A percentile compares a stretch with the other conserved stretches of the same genome.
Conservation (phyloP, 92 coral and sea anemone species). For the Porites lobata region DNA sequence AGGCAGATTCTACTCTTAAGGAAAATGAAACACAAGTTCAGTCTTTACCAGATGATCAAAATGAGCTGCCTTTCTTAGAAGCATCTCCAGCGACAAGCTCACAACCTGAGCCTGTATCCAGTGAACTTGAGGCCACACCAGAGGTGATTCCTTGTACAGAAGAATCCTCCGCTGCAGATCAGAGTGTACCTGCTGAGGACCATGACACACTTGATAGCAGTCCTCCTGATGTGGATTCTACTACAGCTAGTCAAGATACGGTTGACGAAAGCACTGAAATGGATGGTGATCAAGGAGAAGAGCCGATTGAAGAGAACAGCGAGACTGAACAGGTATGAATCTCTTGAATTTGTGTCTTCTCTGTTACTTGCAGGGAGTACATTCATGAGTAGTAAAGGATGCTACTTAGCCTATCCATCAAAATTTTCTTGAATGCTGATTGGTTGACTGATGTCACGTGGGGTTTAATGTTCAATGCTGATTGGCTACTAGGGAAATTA, state of each 20-base stretch:
- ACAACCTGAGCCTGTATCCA: neutral
- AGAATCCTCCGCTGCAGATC: neutral
- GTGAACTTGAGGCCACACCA: neutral
- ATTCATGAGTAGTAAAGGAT: no score
- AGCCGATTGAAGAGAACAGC: neutral
- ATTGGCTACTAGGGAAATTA: no score
- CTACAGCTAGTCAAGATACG: neutral
- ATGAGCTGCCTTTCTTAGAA: neutral
- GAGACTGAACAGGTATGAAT: neutral
- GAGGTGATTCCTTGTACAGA: neutral
- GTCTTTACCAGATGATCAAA: neutral
- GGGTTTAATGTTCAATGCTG: no score
- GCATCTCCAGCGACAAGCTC: neutral
- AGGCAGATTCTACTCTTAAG: neutral
- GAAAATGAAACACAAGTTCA: slow-evolving; percentile 6
- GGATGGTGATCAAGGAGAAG: neutral
- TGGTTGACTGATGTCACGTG: no score
- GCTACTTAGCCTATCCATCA: no score
- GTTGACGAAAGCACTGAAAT: neutral
- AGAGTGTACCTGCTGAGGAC: neutral
- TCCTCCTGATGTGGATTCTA: neutral
- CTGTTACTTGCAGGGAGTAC: neutral
- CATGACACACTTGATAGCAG: neutral
- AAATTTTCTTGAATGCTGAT: no score
- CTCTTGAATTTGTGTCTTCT: neutral